A percentile compares a stretch with the other conserved stretches of the same genome.
Evolutionary conservation across 2,797 vertebrate species (phyloP).

Genomic region (Amniataba percoides): DNA sequence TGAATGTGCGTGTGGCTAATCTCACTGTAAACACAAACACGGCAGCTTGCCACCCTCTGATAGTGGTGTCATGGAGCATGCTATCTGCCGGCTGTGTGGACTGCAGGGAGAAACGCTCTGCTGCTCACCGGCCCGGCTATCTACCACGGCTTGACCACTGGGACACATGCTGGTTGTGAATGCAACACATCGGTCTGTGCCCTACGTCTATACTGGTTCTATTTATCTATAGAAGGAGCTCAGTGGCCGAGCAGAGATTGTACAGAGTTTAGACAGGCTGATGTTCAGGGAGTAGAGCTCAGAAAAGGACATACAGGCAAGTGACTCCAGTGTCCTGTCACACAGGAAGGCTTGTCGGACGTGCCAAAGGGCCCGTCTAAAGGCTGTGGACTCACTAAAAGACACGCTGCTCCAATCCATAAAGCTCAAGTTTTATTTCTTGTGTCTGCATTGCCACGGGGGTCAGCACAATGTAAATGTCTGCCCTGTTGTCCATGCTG

Average conservation of each 20-base stretch:
- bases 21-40: conserved; percentile 72
- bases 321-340: conserved; percentile 7
- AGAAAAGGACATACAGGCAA: not conserved
- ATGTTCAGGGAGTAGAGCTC: not conserved
- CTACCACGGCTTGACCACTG: conserved; percentile 42
- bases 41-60: conserved; percentile 52
- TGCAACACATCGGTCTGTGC: conserved; percentile 28
- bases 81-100: conserved; percentile 52
- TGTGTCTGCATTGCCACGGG: not conserved
- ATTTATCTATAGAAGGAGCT: conserved; percentile 40
- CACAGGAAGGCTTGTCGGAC: conserved; percentile 7
- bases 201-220: conserved; percentile 10
- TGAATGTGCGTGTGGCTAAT: conserved; percentile 60
- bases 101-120: conserved; percentile 44
- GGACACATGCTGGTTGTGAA: conserved; percentile 39
- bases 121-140: conserved; percentile 52
- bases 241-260: conserved; percentile 8
- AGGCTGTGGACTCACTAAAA: conserved; percentile 22
- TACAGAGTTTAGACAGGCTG: conserved; percentile 4
- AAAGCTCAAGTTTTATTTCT: not conserved
- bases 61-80: conserved; percentile 59
- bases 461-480: conserved; percentile 2
- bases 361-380: not conserved
- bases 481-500: not conserved
- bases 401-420: not conserved